Conservation (phyloP, 2,888 invertebrate genomes). For the Lasioglossum marginatum region DNA sequence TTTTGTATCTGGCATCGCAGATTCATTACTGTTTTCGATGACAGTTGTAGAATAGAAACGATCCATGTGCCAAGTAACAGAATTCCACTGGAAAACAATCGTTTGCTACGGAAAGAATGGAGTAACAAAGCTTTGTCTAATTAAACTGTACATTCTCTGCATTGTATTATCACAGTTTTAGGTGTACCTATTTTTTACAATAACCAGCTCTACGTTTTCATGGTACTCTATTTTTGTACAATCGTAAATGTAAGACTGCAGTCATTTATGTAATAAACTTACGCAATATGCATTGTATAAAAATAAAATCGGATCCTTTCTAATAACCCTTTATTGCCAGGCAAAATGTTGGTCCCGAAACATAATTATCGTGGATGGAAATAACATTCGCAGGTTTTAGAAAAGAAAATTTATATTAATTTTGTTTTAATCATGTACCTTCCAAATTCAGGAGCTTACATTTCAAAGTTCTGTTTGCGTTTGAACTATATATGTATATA, state of each 20-base stretch:
- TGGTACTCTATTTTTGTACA: constrained; percentile 44
- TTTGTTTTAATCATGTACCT: constrained; percentile 8
- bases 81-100: background rate
- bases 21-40: background rate
- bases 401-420: constrained; percentile 7
- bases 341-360: background rate
- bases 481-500: background rate
- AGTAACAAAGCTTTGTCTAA: constrained; percentile 15
- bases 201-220: background rate
- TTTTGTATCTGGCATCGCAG: constrained; percentile 1
- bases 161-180: constrained; percentile 20
- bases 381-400: background rate
- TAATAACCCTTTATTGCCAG: background rate
- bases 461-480: background rate
- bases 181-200: constrained; percentile 19
- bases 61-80: background rate
- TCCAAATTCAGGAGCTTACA: background rate
- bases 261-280: constrained; percentile 21
- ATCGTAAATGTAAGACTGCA: constrained; percentile 41
- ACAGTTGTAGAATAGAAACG: background rate
- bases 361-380: background rate
- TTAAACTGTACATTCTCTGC: constrained; percentile 27
- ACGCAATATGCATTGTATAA: constrained; percentile 1
- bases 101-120: background rate
- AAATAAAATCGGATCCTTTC: background rate